Evolutionary conservation across 2,113 vertebrate genomes (phyloP).

Genomic region (Xiphophorus hellerii): DNA sequence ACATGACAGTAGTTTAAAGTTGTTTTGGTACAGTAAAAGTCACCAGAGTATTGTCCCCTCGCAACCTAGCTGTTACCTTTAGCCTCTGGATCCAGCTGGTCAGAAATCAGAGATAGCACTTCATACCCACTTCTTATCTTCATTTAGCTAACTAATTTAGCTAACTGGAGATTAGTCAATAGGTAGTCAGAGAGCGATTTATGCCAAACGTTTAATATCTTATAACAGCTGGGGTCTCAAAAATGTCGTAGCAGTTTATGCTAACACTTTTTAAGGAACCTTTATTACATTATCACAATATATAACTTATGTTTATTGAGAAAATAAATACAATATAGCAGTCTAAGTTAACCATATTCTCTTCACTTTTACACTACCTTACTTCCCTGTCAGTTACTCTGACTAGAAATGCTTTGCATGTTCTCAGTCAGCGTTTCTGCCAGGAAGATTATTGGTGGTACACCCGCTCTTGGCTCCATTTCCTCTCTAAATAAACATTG

Average conservation of each 20-base stretch:
- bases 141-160: neutral
- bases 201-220: too few relatives aligned
- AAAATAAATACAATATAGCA: too few relatives aligned
- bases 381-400: neutral
- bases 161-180: neutral
- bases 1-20: neutral
- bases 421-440: neutral
- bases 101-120: too few relatives aligned
- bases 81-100: neutral
- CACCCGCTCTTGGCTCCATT: neutral
- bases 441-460: neutral
- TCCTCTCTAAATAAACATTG: neutral
- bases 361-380: too few relatives aligned
- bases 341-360: too few relatives aligned
- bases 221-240: neutral
- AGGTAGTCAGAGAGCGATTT: neutral
- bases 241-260: neutral
- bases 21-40: neutral
- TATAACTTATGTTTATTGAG: too few relatives aligned
- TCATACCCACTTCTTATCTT: neutral
- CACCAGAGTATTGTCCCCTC: neutral
- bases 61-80: neutral
- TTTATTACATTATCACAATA: too few relatives aligned
- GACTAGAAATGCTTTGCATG: neutral
- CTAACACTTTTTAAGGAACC: neutral